These are phyloP conservation scores for Eurois occulta DNA, from an alignment of 2,888 invertebrate species.

Conservation along the genomic window DNA sequence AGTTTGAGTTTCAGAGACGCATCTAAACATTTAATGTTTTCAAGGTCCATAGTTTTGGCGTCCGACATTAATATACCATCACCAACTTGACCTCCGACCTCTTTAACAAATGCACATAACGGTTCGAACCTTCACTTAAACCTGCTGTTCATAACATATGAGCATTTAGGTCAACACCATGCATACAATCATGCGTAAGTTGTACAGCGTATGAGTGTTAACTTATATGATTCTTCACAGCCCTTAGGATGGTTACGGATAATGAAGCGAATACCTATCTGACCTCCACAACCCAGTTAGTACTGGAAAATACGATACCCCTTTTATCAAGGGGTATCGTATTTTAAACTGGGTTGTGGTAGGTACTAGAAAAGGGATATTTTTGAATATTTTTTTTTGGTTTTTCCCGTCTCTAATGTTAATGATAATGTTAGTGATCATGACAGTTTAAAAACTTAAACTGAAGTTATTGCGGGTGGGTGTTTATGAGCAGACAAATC, in stretches of 20 bases:
- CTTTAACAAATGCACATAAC: conserved; percentile 21
- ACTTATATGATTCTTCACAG: neutral
- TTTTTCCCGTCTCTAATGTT: no score
- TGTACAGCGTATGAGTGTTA: neutral
- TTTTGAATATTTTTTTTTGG: no score
- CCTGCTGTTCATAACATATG: conserved; percentile 5
- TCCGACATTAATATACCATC: neutral
- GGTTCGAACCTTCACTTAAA: conserved; percentile 4
- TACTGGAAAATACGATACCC: neutral
- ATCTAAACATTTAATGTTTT: neutral
- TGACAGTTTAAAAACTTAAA: no score
- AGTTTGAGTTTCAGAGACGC: no score
- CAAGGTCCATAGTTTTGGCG: conserved; percentile 12
- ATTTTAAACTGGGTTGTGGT: no score
- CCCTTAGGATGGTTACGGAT: neutral
- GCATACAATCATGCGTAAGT: neutral
- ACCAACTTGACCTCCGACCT: conserved; percentile 30
- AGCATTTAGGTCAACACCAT: conserved; percentile 12
- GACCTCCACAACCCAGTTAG: neutral
- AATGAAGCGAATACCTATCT: no score
- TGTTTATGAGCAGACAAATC: no score
- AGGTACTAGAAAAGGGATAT: no score
- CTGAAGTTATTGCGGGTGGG: no score
- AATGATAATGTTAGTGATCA: no score
- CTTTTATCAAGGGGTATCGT: no score